phyloP scores from a whole-genome alignment of 1,140 invertebrate species.

The Pogonomyrmex barbatus region DNA sequence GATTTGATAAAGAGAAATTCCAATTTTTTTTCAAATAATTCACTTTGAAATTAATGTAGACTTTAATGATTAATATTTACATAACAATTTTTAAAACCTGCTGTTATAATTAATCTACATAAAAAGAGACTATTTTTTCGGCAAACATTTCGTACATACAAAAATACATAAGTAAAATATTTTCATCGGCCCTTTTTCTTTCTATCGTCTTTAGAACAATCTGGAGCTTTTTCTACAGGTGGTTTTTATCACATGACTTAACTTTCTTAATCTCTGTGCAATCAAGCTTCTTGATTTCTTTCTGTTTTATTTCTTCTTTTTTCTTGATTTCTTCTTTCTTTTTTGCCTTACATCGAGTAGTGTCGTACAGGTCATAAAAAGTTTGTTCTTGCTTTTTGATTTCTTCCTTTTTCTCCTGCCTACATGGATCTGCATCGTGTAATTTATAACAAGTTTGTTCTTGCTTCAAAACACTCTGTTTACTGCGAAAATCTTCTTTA shows the following conservation, averaged over 20 bases:
- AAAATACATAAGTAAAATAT: background rate
- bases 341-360: conserved; percentile 34
- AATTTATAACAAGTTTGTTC: background rate
- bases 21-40: background rate
- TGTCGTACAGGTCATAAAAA: no score
- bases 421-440: conserved; percentile 32
- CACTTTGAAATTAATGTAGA: background rate
- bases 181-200: background rate
- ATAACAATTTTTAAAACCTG: background rate
- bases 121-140: background rate
- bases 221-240: conserved; percentile 57
- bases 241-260: conserved; percentile 47
- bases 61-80: background rate
- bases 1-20: background rate
- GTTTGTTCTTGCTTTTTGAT: background rate
- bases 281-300: conserved; percentile 36
- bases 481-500: conserved; percentile 47
- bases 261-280: conserved; percentile 14
- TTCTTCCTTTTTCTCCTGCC: background rate
- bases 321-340: background rate
- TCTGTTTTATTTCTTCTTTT: background rate
- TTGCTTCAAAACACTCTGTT: background rate
- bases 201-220: conserved; percentile 30
- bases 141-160: background rate
- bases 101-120: background rate